Base-by-base conservation (phyloP, 2,797 vertebrate genomes). In the Diplodus puntazzo region DNA sequence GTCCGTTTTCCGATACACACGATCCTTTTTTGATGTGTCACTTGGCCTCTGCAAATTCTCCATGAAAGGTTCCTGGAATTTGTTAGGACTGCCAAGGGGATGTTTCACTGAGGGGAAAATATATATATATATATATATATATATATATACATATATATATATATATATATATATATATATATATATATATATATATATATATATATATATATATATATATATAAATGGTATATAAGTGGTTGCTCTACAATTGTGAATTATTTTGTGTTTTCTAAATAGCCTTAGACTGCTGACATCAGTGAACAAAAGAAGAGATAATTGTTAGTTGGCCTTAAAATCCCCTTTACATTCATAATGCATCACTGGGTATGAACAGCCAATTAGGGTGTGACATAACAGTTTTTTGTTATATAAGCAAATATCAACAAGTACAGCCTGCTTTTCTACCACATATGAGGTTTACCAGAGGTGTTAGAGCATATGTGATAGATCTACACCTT, bases 21-120 rank as follows among this genome's bases (percentile, higher is more conserved):
- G 95, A 43, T 97, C 97, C 87, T 96, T 98, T 73, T 96, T 96
- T 25, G 94, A 96, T 66, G 95, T 93, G 76, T 97, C 97, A 53
- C 93, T 90, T 63, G 94, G 94, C 87, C 95, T 96, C 82, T 97
- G 95, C 60, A 96, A 92, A 91, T 94, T 96, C 69, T 98, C 97
- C 90, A 95, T 96, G 80, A 96, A 97, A 84, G 97, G 88, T 59
- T 98, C 97, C 81, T 96, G 96, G 5, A 96, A 92, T 68, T 94
- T 96, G 73, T 95, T 96, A 25, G 96, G 96, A 79, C 97, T 97
- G 0, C 81, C 89, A 25, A 95, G 92, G 54, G 92, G 89, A 68
- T 94, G 89, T 92, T 97, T 98, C 80, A 94, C 97, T 99, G 82
- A 45, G 84, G 88, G 39, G 2, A 39, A 39, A 88, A 9, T n/a